Evolutionary conservation across 2,797 vertebrate genomes (phyloP).

Genomic region (Balearica regulorum): DNA sequence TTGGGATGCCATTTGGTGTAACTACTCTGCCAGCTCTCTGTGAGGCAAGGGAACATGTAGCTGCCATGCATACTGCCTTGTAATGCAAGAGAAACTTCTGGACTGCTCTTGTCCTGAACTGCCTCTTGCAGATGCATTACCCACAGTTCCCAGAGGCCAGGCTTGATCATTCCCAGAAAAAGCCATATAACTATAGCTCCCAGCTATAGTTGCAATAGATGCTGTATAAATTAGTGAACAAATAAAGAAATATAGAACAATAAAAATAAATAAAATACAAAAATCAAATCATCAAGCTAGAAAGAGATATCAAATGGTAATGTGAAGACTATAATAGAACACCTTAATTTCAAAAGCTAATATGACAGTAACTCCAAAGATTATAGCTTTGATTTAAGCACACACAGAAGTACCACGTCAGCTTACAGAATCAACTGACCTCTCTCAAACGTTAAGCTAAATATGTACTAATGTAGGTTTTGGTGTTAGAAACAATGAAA

Average conservation of each 20-base stretch:
- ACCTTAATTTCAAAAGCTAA: background rate
- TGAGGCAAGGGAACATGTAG: background rate
- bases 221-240: background rate
- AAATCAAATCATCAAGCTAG: background rate
- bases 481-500: background rate
- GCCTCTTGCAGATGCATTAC: background rate
- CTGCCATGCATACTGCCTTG: background rate
- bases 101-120: background rate
- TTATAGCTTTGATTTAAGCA: background rate
- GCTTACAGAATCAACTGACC: background rate
- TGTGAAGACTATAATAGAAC: background rate
- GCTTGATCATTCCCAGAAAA: background rate
- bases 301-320: background rate
- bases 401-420: background rate
- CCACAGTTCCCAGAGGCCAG: background rate
- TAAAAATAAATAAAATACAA: background rate
- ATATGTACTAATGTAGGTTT: background rate
- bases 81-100: background rate
- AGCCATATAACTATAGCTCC: background rate
- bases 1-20: background rate
- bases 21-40: background rate
- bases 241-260: background rate
- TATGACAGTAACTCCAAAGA: background rate
- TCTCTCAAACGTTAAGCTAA: background rate
- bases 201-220: background rate